These are phyloP conservation scores for Zalophus californianus DNA, from an alignment of 2,797 vertebrate genomes.

Conservation along the genomic window DNA sequence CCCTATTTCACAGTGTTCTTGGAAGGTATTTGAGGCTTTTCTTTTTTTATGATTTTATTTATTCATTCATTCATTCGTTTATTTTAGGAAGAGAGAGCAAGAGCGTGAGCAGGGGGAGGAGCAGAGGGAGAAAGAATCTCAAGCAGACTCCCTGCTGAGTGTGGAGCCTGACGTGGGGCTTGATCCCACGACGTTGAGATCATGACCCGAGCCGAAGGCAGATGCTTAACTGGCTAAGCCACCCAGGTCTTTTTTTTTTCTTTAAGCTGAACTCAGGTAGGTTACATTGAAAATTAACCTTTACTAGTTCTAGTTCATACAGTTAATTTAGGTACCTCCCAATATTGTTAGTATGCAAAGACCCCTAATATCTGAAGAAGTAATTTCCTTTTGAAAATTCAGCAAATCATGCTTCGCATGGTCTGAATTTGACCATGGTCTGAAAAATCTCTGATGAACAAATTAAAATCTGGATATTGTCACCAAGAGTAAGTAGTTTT, in stretches of 20 bases:
- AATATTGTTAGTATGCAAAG: not conserved
- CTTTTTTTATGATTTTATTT: not conserved
- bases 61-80: not conserved
- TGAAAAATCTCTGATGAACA: not conserved
- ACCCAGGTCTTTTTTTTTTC: not conserved
- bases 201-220: not conserved
- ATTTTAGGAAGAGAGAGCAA: not conserved
- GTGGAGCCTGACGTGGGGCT: not conserved
- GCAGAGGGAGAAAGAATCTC: not conserved
- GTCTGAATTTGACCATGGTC: not conserved
- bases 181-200: not conserved
- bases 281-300: constrained; percentile 4
- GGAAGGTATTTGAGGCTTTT: not conserved
- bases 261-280: not conserved
- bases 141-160: not conserved
- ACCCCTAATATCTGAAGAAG: not conserved
- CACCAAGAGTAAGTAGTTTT: not conserved
- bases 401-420: not conserved
- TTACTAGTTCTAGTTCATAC: not conserved
- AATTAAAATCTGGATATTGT: constrained; percentile 51
- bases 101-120: not conserved
- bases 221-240: not conserved
- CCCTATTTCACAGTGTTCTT: not conserved
- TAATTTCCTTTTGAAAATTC: constrained; percentile 42
- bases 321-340: not conserved